Conservation (phyloP, 92 coral and sea anemone genomes). For the Anthopleura xanthogrammica region DNA sequence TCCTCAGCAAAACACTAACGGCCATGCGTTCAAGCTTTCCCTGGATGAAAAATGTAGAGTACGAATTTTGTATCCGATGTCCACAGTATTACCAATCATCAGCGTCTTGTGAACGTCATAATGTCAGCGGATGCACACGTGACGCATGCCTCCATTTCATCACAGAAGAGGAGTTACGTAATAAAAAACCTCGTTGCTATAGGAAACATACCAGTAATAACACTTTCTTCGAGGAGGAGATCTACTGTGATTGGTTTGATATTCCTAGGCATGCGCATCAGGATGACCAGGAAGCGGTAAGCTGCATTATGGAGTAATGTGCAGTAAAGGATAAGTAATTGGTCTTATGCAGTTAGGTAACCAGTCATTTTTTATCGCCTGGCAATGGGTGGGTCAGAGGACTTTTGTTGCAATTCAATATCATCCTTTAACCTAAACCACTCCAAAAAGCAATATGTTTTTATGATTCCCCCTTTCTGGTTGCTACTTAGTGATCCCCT, state of each 20-base stretch:
- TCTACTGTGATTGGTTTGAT: conserved; percentile 28
- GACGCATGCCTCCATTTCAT: conserved; percentile 41
- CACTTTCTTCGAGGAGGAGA: neutral
- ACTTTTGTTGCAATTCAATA: too few species aligned
- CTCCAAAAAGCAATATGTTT: too few species aligned
- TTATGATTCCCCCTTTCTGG: too few species aligned
- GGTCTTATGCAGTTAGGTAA: too few species aligned
- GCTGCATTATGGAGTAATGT: too few species aligned
- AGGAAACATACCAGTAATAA: conserved; percentile 5
- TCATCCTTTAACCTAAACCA: too few species aligned
- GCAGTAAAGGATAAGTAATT: too few species aligned
- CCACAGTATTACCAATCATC: neutral
- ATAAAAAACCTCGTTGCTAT: neutral
- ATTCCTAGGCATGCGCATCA: neutral
- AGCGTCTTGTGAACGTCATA: neutral
- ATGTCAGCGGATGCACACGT: conserved; percentile 10
- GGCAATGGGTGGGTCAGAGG: too few species aligned
- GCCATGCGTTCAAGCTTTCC: conserved; percentile 14
- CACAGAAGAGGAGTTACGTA: conserved; percentile 5
- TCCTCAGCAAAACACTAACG: conserved; percentile 8
- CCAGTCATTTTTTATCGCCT: too few species aligned
- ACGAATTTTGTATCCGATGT: conserved; percentile 16
- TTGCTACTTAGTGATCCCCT: too few species aligned
- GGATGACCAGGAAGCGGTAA: neutral
- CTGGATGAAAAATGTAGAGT: conserved; percentile 33